phyloP scores from a whole-genome alignment of 2,797 vertebrate species.

The Acestrorhynchus altus region DNA sequence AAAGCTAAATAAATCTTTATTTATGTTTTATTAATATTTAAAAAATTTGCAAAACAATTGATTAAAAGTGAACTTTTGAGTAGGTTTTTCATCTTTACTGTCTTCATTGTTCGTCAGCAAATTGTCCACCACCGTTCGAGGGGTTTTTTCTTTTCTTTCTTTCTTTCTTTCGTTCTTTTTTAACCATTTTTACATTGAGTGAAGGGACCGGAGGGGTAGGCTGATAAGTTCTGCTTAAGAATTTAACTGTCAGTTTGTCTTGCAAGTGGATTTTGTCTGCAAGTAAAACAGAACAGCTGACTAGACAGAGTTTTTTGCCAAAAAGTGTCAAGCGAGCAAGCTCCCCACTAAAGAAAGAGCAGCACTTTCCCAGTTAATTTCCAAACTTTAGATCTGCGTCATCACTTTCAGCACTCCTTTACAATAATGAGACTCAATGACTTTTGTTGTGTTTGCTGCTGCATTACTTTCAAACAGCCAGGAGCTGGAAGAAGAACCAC shows the following conservation, averaged over 20 bases:
- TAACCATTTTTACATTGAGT: not conserved
- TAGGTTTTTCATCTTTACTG: too few species aligned
- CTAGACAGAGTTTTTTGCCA: not conserved
- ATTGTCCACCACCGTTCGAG: too few species aligned
- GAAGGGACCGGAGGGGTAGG: not conserved
- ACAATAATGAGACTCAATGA: not conserved
- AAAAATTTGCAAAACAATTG: too few species aligned
- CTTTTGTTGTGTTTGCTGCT: not conserved
- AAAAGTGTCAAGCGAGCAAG: not conserved
- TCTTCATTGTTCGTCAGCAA: too few species aligned
- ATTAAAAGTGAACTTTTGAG: too few species aligned
- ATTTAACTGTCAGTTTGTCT: slow-evolving; percentile 1
- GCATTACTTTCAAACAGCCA: not conserved
- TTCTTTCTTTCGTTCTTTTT: too few species aligned
- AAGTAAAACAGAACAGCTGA: not conserved
- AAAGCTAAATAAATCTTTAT: too few species aligned
- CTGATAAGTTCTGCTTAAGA: not conserved
- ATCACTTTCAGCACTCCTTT: not conserved
- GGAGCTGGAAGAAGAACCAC: not conserved
- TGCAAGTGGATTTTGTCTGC: slow-evolving; percentile 7
- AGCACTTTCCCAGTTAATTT: slow-evolving; percentile 15
- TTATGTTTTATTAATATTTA: too few species aligned
- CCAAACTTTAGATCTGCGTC: slow-evolving; percentile 17
- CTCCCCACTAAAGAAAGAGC: not conserved
- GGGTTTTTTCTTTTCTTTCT: too few species aligned